phyloP scores from a whole-genome alignment of 2,113 vertebrate species.

The Lathamus discolor region DNA sequence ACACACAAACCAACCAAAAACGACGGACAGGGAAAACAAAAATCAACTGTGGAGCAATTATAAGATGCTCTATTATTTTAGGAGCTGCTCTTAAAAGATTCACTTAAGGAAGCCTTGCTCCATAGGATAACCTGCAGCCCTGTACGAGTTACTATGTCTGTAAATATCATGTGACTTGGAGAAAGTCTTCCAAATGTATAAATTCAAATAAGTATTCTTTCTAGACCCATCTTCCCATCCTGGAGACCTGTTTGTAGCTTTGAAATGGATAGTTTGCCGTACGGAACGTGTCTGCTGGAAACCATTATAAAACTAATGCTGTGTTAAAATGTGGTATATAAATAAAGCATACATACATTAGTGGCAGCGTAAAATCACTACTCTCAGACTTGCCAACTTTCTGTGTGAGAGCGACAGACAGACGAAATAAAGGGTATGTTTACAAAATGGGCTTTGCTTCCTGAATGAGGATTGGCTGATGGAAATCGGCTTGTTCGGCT shows the following conservation, averaged over 20 bases:
- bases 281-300: neutral
- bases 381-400: neutral
- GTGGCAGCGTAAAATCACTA: neutral
- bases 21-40: neutral
- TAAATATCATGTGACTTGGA: neutral
- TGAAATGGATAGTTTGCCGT: neutral
- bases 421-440: conserved; percentile 7
- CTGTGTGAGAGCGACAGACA: conserved; percentile 6
- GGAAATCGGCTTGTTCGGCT: neutral
- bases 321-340: neutral
- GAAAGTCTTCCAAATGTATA: neutral
- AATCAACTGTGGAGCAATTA: conserved; percentile 45
- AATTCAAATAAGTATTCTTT: conserved; percentile 4
- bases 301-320: neutral
- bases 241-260: conserved; percentile 6
- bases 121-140: neutral
- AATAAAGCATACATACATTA: conserved; percentile 16
- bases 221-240: neutral
- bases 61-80: conserved; percentile 17
- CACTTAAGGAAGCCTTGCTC: neutral
- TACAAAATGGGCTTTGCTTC: conserved; percentile 13
- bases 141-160: neutral
- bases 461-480: conserved; percentile 21
- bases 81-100: conserved; percentile 33
- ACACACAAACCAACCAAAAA: too few relatives aligned